A percentile compares a stretch with the other conserved stretches of the same genome.
phyloP scores from a whole-genome alignment of 2,888 invertebrate species.

The Pollenia labialis region DNA sequence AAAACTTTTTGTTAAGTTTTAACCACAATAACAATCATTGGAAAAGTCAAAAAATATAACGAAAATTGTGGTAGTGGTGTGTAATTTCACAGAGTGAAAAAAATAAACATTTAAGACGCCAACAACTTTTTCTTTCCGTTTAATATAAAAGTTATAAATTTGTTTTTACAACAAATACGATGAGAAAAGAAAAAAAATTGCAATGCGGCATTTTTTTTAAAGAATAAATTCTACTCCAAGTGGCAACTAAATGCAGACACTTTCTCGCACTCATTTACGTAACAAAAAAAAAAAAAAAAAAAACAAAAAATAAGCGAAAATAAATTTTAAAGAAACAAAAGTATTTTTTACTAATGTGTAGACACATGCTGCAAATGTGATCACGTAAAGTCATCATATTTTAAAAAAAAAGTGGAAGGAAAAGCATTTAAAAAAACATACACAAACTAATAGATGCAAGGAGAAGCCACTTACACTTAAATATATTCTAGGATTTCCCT shows the following conservation, averaged over 20 bases:
- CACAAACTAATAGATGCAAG: neutral
- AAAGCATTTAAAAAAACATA: constrained; percentile 34
- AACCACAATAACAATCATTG: constrained; percentile 68
- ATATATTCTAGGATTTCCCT: neutral
- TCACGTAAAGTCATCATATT: constrained; percentile 68
- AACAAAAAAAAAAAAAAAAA: neutral
- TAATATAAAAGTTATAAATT: constrained; percentile 29
- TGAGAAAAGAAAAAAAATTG: constrained; percentile 68
- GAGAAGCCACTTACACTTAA: constrained; percentile 2
- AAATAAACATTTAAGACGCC: constrained; percentile 68
- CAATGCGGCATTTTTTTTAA: constrained; percentile 77
- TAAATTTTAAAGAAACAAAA: constrained; percentile 64
- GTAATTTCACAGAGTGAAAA: constrained; percentile 57
- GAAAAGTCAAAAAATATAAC: constrained; percentile 30
- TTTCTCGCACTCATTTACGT: neutral
- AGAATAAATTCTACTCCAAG: constrained; percentile 58
- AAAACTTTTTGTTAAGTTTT: constrained; percentile 54
- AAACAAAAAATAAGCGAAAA: constrained; percentile 25
- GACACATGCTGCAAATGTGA: constrained; percentile 67
- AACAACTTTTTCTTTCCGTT: constrained; percentile 61
- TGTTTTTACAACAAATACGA: neutral
- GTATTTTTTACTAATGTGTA: constrained; percentile 26
- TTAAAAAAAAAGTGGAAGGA: constrained; percentile 37
- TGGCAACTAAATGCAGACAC: neutral
- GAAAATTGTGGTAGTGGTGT: constrained; percentile 14